A percentile compares a stretch with the other conserved stretches of the same genome.
phyloP scores from a whole-genome alignment of 2,797 vertebrate genomes.

The Halcyon leucocephala region DNA sequence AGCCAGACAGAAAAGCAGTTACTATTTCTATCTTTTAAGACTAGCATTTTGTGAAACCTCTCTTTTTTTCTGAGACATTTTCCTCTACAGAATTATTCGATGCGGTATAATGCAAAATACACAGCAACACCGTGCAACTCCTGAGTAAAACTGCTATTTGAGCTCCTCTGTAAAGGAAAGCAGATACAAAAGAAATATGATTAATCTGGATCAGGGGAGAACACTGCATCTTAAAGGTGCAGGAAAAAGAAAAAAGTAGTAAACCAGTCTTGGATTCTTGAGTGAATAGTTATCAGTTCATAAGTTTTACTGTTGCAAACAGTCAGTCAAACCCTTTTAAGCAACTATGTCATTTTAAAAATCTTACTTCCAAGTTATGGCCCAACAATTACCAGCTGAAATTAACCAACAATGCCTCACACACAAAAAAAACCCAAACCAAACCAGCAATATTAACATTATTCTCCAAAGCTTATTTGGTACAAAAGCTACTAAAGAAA shows the following conservation, averaged over 20 bases:
- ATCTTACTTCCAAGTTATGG: neutral
- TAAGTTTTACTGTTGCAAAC: neutral
- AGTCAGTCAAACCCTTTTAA: neutral
- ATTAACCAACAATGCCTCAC: neutral
- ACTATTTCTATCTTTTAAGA: neutral
- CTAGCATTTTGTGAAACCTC: neutral
- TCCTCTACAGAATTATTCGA: neutral
- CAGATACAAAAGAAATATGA: neutral
- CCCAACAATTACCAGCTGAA: neutral
- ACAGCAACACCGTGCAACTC: neutral
- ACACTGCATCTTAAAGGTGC: neutral
- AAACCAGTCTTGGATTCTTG: neutral
- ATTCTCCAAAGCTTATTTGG: neutral
- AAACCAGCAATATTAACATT: neutral
- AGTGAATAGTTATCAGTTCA: neutral
- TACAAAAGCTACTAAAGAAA: slow-evolving; percentile 54
- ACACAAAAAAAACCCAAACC: neutral
- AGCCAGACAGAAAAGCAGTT: neutral
- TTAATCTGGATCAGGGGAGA: neutral
- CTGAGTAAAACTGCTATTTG: neutral
- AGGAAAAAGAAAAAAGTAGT: neutral
- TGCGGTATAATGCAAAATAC: neutral
- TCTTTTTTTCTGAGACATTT: neutral
- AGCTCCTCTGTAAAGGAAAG: neutral
- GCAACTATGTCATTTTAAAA: neutral